phyloP scores from a whole-genome alignment of 2,888 invertebrate species.

The Drosophila birchii region DNA sequence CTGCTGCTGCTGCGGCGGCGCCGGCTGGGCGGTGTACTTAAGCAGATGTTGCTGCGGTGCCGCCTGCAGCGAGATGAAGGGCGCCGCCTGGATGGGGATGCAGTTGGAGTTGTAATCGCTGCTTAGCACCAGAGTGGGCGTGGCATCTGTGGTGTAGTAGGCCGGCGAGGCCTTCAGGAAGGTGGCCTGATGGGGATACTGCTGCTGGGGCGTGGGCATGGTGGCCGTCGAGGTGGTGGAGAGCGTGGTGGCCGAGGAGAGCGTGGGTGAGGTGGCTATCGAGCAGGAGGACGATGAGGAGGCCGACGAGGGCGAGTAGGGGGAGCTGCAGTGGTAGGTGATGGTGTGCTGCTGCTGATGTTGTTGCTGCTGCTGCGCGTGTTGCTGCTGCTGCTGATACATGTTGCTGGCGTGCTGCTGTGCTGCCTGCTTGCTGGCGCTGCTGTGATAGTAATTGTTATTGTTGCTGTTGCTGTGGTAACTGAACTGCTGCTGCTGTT shows the following conservation, averaged over 20 bases:
- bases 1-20: slow-evolving; percentile 57
- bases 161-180: slow-evolving; percentile 75
- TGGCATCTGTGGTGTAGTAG: slow-evolving; percentile 69
- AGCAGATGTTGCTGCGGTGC: slow-evolving; percentile 69
- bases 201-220: slow-evolving; percentile 79
- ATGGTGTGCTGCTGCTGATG: slow-evolving; percentile 62
- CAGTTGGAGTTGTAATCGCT: slow-evolving; percentile 82
- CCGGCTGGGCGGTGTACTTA: slow-evolving; percentile 63
- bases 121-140: slow-evolving; percentile 79
- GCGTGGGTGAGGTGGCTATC: slow-evolving; percentile 80
- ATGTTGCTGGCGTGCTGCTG: slow-evolving; percentile 63
- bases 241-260: slow-evolving; percentile 78
- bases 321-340: slow-evolving; percentile 76
- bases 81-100: slow-evolving; percentile 80
- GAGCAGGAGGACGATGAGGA: slow-evolving; percentile 83
- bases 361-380: slow-evolving; percentile 55
- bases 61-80: slow-evolving; percentile 64
- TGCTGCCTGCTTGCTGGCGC: slow-evolving; percentile 56
- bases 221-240: slow-evolving; percentile 83
- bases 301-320: slow-evolving; percentile 81
- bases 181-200: slow-evolving; percentile 58
- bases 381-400: slow-evolving; percentile 63
- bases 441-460: slow-evolving; percentile 50
- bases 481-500: slow-evolving; percentile 49
- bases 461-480: slow-evolving; percentile 55